Evolutionary conservation across 2,888 invertebrate genomes (phyloP).

Genomic region (Parnassius glacialis): DNA sequence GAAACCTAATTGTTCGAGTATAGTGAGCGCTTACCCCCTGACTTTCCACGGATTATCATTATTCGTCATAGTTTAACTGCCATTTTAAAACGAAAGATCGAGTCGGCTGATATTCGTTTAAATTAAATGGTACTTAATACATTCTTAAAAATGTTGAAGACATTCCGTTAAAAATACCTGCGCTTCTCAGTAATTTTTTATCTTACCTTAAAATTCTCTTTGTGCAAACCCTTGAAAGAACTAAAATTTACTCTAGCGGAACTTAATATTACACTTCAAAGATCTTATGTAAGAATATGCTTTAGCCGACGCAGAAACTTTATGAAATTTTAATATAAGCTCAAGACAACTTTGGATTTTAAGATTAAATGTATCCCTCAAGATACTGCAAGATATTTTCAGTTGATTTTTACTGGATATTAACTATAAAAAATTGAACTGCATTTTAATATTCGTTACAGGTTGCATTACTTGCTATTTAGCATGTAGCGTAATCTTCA

Average conservation of each 20-base stretch:
- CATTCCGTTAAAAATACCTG: conserved; percentile 15
- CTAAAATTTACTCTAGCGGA: conserved; percentile 54
- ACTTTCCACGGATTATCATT: too few relatives aligned
- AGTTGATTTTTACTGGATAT: too few relatives aligned
- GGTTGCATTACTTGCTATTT: too few relatives aligned
- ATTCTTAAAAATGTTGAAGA: not conserved
- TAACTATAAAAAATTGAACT: too few relatives aligned
- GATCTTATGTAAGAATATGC: conserved; percentile 58
- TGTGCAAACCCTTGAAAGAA: conserved; percentile 41
- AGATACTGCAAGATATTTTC: too few relatives aligned
- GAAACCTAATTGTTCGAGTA: too few relatives aligned
- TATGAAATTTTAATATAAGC: conserved; percentile 66
- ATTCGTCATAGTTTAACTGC: too few relatives aligned
- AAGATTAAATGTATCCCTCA: conserved; percentile 31
- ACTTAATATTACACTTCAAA: conserved; percentile 60
- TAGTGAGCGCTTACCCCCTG: too few relatives aligned
- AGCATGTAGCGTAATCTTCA: too few relatives aligned
- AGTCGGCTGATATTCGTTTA: too few relatives aligned
- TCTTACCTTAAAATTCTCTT: conserved; percentile 22
- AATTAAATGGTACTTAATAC: not conserved
- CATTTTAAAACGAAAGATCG: too few relatives aligned
- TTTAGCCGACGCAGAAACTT: conserved; percentile 55
- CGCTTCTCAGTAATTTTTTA: conserved; percentile 11
- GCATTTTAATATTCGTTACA: too few relatives aligned
- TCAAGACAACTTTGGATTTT: conserved; percentile 44